These are phyloP conservation scores for Bombycilla garrulus DNA, from an alignment of 2,113 vertebrate species.

Conservation along the genomic window DNA sequence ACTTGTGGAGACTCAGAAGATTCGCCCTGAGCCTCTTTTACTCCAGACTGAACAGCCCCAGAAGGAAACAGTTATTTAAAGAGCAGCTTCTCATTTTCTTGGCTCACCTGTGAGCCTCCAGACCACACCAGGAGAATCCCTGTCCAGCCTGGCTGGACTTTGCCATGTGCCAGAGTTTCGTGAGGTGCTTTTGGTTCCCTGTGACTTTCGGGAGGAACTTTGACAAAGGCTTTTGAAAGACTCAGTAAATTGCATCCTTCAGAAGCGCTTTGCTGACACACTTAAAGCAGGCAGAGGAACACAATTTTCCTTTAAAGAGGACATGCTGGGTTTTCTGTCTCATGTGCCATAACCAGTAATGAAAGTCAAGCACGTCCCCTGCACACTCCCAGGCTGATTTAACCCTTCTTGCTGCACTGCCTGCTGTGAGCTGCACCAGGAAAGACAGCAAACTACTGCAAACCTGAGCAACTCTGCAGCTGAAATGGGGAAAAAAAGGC, in stretches of 20 bases:
- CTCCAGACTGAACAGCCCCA: not conserved
- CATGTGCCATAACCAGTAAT: not conserved
- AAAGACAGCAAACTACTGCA: not conserved
- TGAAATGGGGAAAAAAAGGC: not conserved
- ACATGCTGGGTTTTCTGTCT: constrained; percentile 7
- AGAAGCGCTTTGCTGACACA: not conserved
- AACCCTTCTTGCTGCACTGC: not conserved
- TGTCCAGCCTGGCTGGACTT: not conserved
- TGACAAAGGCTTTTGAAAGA: constrained; percentile 39
- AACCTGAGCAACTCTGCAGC: not conserved
- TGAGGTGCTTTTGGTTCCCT: not conserved
- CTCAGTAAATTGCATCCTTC: constrained; percentile 18
- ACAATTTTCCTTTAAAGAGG: constrained; percentile 14
- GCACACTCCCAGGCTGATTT: not conserved
- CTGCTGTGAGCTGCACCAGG: not conserved
- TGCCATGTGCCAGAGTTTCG: rapidly evolving
- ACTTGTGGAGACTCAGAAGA: too few relatives aligned
- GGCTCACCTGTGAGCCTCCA: not conserved
- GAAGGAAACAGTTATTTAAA: not conserved
- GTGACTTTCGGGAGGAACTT: not conserved
- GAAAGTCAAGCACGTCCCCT: not conserved
- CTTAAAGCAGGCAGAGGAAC: not conserved
- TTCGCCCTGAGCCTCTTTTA: not conserved
- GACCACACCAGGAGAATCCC: not conserved
- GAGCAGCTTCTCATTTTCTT: not conserved